phyloP scores from a whole-genome alignment of 2,888 invertebrate species.

The Hecatera dysodea region DNA sequence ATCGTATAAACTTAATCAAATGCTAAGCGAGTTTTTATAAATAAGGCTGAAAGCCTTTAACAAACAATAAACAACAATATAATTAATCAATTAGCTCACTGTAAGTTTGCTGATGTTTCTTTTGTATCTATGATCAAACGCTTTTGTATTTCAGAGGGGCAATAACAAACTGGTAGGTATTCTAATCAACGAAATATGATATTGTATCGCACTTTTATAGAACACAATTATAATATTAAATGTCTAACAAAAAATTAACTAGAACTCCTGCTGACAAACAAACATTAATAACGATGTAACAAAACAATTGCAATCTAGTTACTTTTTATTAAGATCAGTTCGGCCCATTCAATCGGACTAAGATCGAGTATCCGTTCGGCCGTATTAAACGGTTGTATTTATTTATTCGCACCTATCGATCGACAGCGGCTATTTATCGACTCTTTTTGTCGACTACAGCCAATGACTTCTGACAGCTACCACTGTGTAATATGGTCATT shows the following conservation, averaged over 20 bases:
- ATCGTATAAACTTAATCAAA: too few species aligned
- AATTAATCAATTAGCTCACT: neutral
- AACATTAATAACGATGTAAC: conserved; percentile 52
- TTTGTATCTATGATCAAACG: neutral
- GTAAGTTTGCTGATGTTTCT: too few species aligned
- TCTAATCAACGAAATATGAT: conserved; percentile 41
- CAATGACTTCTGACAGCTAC: conserved; percentile 36
- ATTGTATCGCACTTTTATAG: conserved; percentile 1
- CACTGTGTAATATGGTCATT: neutral
- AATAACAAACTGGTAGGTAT: conserved; percentile 2
- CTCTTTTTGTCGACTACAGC: conserved; percentile 56
- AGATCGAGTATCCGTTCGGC: conserved; percentile 40
- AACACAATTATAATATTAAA: conserved; percentile 10
- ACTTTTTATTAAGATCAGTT: conserved; percentile 46
- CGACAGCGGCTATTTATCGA: conserved; percentile 59
- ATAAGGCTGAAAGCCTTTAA: too few species aligned
- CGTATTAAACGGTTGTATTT: conserved; percentile 33
- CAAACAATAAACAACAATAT: too few species aligned
- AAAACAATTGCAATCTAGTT: conserved; percentile 44
- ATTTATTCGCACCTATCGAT: conserved; percentile 47
- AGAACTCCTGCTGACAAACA: conserved; percentile 40
- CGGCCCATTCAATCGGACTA: conserved; percentile 37
- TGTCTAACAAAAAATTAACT: conserved; percentile 28
- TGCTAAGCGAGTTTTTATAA: too few species aligned
- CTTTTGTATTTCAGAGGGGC: neutral